Percentiles rank a stretch among this genome's conserved stretches.
Conservation (phyloP, 1,140 invertebrate species). For the Dermatophagoides farinae region DNA sequence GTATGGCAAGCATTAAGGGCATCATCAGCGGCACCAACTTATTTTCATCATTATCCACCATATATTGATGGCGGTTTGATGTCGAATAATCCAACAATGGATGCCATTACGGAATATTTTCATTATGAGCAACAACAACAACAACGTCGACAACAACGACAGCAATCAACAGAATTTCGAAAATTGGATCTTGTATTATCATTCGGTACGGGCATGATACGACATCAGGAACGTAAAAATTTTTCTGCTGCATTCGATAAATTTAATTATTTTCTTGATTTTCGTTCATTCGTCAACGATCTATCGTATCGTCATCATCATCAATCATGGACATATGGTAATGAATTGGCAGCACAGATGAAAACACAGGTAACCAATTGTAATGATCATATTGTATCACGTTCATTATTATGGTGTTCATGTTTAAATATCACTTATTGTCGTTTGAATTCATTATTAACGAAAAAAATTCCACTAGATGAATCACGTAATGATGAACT, state of each 20-base stretch:
- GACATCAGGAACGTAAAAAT: not conserved
- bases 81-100: slow-evolving; percentile 86
- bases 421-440: slow-evolving; percentile 62
- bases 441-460: slow-evolving; percentile 28
- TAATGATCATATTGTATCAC: slow-evolving; percentile 70
- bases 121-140: slow-evolving; percentile 51
- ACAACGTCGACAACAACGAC: not conserved
- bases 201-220: slow-evolving; percentile 29
- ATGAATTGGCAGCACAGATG: not conserved
- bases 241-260: not conserved
- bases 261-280: not conserved
- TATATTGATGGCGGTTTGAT: slow-evolving; percentile 90
- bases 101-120: slow-evolving; percentile 75
- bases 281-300: not conserved
- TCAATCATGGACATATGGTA: not conserved
- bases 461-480: slow-evolving; percentile 62
- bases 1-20: slow-evolving; percentile 64
- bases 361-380: slow-evolving; percentile 36
- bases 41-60: slow-evolving; percentile 57
- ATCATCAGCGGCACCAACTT: slow-evolving; percentile 86
- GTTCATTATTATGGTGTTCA: slow-evolving; percentile 71
- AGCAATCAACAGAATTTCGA: not conserved
- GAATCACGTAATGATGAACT: slow-evolving; percentile 58
- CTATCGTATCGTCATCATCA: not conserved
- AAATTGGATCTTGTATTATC: slow-evolving; percentile 28